phyloP scores from a whole-genome alignment of 2,113 vertebrate genomes.

The Atherinomorus stipes region DNA sequence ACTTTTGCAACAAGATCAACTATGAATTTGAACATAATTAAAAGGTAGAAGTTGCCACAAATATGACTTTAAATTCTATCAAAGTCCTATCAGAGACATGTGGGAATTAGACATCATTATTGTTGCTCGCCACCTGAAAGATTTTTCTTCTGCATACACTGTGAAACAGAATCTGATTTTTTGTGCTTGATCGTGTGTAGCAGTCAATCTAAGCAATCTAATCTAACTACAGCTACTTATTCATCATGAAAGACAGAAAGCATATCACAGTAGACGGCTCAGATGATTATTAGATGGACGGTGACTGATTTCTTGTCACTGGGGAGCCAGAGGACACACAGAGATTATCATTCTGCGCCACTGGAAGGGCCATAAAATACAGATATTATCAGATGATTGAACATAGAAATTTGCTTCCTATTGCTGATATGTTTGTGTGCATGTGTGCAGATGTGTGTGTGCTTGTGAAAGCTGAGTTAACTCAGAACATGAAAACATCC shows the following conservation, averaged over 20 bases:
- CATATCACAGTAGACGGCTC: constrained; percentile 13
- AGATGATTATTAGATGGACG: constrained; percentile 42
- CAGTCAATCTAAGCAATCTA: constrained; percentile 8
- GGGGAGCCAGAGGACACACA: constrained; percentile 25
- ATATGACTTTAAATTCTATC: constrained; percentile 1
- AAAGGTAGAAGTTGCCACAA: not conserved
- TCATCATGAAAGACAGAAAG: constrained; percentile 30
- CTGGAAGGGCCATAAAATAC: constrained; percentile 23
- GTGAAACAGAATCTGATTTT: constrained; percentile 6
- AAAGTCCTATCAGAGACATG: not conserved
- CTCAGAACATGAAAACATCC: not conserved
- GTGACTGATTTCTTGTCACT: constrained; percentile 46
- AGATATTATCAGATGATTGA: constrained; percentile 44
- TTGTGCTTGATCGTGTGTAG: constrained; percentile 25
- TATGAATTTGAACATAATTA: not conserved
- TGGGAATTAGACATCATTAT: not conserved
- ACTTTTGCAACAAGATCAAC: not conserved
- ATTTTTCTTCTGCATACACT: constrained; percentile 10
- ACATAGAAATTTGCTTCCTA: constrained; percentile 24
- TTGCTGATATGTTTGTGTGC: not conserved
- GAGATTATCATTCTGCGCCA: constrained; percentile 20
- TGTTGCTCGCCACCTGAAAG: not conserved
- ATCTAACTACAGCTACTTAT: constrained; percentile 18
- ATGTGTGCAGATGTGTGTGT: not conserved
- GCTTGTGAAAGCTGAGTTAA: constrained; percentile 2